These are phyloP conservation scores for Listronotus oregonensis DNA, from an alignment of 1,140 invertebrate genomes.

Conservation along the genomic window DNA sequence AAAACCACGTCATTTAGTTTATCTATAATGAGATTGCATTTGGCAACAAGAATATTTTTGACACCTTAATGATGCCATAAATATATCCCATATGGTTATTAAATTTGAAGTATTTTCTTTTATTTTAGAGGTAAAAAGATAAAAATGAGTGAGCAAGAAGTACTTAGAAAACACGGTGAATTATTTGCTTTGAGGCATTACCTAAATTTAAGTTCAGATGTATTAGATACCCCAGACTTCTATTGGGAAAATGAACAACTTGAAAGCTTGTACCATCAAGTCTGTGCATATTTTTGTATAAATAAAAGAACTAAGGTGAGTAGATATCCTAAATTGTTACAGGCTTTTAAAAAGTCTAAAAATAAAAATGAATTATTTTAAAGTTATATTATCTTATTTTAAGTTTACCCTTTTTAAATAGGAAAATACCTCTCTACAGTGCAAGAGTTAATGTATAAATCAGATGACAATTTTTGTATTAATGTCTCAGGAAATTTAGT, in stretches of 20 bases:
- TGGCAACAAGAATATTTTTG: too few species aligned
- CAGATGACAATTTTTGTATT: too few species aligned
- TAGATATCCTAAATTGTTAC: not conserved
- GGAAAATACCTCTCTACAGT: too few species aligned
- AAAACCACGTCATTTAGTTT: too few species aligned
- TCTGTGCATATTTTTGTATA: constrained; percentile 84
- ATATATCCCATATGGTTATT: too few species aligned
- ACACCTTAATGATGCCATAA: too few species aligned
- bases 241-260: constrained; percentile 94
- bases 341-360: not conserved
- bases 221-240: constrained; percentile 94
- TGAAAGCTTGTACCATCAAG: constrained; percentile 80
- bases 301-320: constrained; percentile 77
- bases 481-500: too few species aligned
- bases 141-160: constrained; percentile 69
- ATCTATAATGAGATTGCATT: too few species aligned
- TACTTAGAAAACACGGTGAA: constrained; percentile 89
- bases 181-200: constrained; percentile 86
- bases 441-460: too few species aligned
- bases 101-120: not conserved
- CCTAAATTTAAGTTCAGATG: constrained; percentile 91
- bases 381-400: too few species aligned
- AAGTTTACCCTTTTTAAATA: too few species aligned
- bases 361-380: not conserved
- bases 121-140: constrained; percentile 64